Conservation (phyloP, 2,888 invertebrate genomes). For the Marronus borbonicus region DNA sequence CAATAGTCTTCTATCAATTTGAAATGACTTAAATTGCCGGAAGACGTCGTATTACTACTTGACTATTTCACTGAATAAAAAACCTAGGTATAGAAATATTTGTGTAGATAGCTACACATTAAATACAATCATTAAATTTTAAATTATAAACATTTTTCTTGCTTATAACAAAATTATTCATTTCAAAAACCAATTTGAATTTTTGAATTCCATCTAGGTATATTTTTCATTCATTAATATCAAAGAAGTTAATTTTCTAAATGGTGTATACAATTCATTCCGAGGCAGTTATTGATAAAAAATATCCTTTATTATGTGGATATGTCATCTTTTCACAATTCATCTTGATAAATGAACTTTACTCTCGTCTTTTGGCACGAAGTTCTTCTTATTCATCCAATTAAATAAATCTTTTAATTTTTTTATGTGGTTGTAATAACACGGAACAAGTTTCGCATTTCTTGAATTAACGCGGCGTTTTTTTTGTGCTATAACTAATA, state of each 20-base stretch:
- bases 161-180: too few relatives aligned
- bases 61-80: too few relatives aligned
- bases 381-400: background rate
- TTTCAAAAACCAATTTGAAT: too few relatives aligned
- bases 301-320: background rate
- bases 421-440: background rate
- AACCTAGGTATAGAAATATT: too few relatives aligned
- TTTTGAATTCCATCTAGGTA: too few relatives aligned
- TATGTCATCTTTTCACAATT: background rate
- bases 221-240: background rate
- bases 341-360: conserved; percentile 5
- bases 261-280: background rate
- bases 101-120: too few relatives aligned
- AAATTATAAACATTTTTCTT: too few relatives aligned
- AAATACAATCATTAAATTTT: too few relatives aligned
- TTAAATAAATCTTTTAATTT: background rate
- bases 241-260: background rate
- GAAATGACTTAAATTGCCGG: too few relatives aligned
- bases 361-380: background rate
- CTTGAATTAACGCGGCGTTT: background rate
- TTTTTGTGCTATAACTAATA: background rate
- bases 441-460: background rate
- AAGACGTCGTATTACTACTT: too few relatives aligned
- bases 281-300: background rate
- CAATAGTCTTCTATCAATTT: too few relatives aligned